A percentile compares a stretch with the other conserved stretches of the same genome.
Conservation (phyloP, 2,888 invertebrate species). For the Harpalus rubripes region DNA sequence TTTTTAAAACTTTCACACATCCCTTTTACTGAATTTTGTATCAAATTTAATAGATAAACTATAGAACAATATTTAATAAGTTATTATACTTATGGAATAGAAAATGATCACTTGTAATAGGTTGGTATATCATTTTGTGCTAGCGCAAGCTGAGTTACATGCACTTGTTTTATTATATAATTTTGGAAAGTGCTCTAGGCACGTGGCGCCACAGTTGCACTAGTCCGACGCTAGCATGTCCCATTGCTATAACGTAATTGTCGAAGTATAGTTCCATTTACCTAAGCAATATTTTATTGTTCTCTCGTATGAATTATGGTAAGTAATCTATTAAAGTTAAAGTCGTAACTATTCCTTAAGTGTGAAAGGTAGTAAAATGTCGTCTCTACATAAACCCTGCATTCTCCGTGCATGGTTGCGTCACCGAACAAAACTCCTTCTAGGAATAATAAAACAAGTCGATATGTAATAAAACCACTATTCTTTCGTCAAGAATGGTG, state of each 20-base stretch:
- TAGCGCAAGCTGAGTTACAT: too few species aligned
- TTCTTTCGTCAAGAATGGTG: background rate
- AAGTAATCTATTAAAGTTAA: background rate
- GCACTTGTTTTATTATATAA: too few species aligned
- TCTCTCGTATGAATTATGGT: background rate
- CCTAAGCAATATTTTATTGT: background rate
- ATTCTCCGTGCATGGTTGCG: conserved; percentile 42
- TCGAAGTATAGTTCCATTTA: background rate
- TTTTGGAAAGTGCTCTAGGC: too few species aligned
- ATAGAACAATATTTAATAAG: too few species aligned
- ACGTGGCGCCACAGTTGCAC: too few species aligned
- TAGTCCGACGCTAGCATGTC: too few species aligned
- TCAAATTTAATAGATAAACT: too few species aligned
- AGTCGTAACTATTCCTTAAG: conserved; percentile 13
- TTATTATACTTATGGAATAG: too few species aligned
- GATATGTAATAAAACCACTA: conserved; percentile 52
- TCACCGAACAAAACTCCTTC: conserved; percentile 38
- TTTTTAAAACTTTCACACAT: too few species aligned
- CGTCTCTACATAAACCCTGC: conserved; percentile 3
- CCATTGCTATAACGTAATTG: background rate
- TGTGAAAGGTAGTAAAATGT: conserved; percentile 12
- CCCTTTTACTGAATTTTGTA: too few species aligned
- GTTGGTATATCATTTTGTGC: too few species aligned
- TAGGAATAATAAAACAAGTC: conserved; percentile 61
- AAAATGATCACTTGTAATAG: too few species aligned